Evolutionary conservation across 2,113 vertebrate species (phyloP).

Genomic region (Romanogobio albipinnatus): DNA sequence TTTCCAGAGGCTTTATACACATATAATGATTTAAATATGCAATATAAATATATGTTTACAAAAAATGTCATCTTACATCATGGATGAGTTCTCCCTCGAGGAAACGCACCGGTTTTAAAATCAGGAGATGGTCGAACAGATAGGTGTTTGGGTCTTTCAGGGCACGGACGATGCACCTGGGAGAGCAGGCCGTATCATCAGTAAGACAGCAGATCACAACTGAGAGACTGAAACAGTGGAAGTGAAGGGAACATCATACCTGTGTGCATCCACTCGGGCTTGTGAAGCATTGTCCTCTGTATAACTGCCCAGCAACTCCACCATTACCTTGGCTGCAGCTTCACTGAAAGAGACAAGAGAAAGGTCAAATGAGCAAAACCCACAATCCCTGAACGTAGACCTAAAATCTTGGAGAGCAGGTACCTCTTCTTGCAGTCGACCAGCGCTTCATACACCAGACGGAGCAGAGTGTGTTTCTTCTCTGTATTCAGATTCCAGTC

Average conservation of each 20-base stretch:
- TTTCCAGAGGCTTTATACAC: neutral
- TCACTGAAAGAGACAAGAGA: constrained; percentile 77
- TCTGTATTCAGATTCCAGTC: constrained; percentile 96
- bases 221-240: neutral
- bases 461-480: constrained; percentile 92
- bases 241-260: constrained; percentile 68
- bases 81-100: constrained; percentile 98
- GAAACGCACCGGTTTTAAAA: constrained; percentile 96
- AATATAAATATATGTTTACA: neutral
- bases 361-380: neutral
- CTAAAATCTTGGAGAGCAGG: neutral
- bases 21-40: neutral
- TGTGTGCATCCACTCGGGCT: constrained; percentile 95
- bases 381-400: neutral
- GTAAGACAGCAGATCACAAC: neutral
- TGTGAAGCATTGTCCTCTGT: constrained; percentile 98
- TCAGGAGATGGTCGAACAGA: constrained; percentile 96
- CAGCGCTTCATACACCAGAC: constrained; percentile 93
- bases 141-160: constrained; percentile 95
- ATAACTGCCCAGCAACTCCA: constrained; percentile 96
- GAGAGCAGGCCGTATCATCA: constrained; percentile 5
- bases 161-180: constrained; percentile 93
- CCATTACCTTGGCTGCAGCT: constrained; percentile 96
- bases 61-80: constrained; percentile 81
- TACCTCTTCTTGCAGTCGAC: constrained; percentile 99